Evolutionary conservation across 2,113 vertebrate species (phyloP).

Genomic region (Rhinoderma darwinii): DNA sequence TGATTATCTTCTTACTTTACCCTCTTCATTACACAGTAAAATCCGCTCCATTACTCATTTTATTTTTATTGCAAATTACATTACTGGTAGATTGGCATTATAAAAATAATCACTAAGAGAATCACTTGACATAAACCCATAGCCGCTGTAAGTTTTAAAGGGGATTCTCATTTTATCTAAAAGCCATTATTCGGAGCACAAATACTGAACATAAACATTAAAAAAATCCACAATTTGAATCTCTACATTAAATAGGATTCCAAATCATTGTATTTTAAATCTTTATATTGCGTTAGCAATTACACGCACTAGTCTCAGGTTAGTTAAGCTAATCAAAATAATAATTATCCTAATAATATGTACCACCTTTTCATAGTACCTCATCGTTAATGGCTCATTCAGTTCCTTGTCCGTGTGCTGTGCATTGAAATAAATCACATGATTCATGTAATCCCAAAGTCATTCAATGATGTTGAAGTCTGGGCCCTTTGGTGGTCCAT

Average conservation of each 20-base stretch:
- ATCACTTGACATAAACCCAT: neutral
- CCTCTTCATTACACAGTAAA: conserved; percentile 36
- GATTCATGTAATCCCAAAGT: too few species aligned
- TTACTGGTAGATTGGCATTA: conserved; percentile 31
- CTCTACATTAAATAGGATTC: neutral
- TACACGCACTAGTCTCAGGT: too few species aligned
- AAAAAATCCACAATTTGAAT: neutral
- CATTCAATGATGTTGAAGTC: too few species aligned
- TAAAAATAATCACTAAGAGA: conserved; percentile 3
- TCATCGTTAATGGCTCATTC: too few species aligned
- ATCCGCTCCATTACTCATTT: conserved; percentile 34
- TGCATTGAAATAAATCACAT: too few species aligned
- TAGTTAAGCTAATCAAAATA: too few species aligned
- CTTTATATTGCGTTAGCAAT: too few species aligned
- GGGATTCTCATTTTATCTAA: neutral
- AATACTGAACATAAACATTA: neutral
- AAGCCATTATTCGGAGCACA: neutral
- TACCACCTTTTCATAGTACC: too few species aligned
- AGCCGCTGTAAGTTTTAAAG: neutral
- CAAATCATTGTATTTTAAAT: too few species aligned
- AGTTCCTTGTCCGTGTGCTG: too few species aligned
- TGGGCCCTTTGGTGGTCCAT: too few species aligned
- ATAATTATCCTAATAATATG: too few species aligned
- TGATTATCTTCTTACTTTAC: conserved; percentile 19
- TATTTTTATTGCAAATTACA: conserved; percentile 37